Conservation (phyloP, 2,113 vertebrate genomes). For the Semnornis frantzii region DNA sequence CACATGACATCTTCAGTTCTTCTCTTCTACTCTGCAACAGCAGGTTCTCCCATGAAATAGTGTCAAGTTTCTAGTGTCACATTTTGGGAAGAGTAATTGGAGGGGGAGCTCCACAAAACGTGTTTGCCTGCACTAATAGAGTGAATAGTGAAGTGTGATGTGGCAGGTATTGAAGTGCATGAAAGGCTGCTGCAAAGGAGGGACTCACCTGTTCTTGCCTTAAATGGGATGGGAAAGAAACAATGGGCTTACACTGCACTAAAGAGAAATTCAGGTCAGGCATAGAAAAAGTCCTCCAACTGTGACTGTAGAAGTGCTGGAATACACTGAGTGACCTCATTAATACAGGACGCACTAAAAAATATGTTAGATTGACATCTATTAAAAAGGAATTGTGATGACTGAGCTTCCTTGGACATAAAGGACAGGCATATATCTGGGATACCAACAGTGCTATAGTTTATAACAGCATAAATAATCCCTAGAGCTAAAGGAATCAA, state of each 20-base stretch:
- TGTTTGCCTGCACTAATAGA: background rate
- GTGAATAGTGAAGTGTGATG: background rate
- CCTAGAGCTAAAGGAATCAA: background rate
- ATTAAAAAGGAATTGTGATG: background rate
- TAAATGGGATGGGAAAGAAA: background rate
- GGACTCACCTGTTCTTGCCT: background rate
- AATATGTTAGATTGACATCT: background rate
- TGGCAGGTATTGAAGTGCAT: background rate
- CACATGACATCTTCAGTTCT: accelerated
- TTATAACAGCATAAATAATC: background rate
- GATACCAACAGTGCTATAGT: background rate
- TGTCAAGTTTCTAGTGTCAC: background rate
- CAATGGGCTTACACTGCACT: background rate
- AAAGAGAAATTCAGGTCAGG: background rate
- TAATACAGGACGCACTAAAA: background rate
- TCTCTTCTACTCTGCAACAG: background rate
- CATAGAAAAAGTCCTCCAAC: background rate
- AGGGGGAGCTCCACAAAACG: background rate
- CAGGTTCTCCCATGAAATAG: background rate
- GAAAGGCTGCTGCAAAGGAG: background rate
- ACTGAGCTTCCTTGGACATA: background rate
- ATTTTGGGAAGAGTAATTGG: background rate
- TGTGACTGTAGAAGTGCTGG: background rate
- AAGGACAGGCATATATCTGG: background rate
- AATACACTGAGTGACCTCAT: background rate